A percentile compares a stretch with the other conserved stretches of the same genome.
Evolutionary conservation across 2,888 invertebrate genomes (phyloP).

Genomic region (Horisme vitalbata): DNA sequence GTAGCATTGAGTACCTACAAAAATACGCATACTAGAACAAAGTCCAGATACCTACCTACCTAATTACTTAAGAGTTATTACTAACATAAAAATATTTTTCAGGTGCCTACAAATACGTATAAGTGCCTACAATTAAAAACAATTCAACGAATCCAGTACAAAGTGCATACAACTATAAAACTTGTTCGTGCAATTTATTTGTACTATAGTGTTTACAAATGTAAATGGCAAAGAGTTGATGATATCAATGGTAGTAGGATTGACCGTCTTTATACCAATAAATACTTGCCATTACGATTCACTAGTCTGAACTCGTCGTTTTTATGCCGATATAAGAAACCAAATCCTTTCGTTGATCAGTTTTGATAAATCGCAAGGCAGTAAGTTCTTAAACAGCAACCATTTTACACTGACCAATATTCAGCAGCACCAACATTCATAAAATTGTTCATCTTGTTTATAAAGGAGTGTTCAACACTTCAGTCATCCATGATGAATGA

Average conservation of each 20-base stretch:
- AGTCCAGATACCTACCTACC: no score
- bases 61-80: no score
- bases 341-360: slow-evolving; percentile 43
- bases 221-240: not conserved
- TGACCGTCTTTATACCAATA: slow-evolving; percentile 45
- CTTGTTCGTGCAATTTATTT: slow-evolving; percentile 24
- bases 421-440: slow-evolving; percentile 29
- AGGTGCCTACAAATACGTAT: not conserved
- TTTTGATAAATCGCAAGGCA: slow-evolving; percentile 29
- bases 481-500: slow-evolving; percentile 39
- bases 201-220: slow-evolving; percentile 15
- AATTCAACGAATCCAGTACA: slow-evolving; percentile 14
- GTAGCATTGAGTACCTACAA: no score
- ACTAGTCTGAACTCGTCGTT: slow-evolving; percentile 50
- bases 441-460: slow-evolving; percentile 46
- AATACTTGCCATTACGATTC: slow-evolving; percentile 52
- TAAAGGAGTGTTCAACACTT: slow-evolving; percentile 39
- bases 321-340: slow-evolving; percentile 51
- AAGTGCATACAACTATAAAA: slow-evolving; percentile 3
- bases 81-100: no score
- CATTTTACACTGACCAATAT: slow-evolving; percentile 18
- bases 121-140: no score
- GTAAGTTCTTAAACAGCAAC: slow-evolving; percentile 20
- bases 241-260: slow-evolving; percentile 36
- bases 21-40: no score